These are phyloP conservation scores for Meloidogyne floridensis DNA, from an alignment of 1,140 invertebrate genomes.

Conservation along the genomic window DNA sequence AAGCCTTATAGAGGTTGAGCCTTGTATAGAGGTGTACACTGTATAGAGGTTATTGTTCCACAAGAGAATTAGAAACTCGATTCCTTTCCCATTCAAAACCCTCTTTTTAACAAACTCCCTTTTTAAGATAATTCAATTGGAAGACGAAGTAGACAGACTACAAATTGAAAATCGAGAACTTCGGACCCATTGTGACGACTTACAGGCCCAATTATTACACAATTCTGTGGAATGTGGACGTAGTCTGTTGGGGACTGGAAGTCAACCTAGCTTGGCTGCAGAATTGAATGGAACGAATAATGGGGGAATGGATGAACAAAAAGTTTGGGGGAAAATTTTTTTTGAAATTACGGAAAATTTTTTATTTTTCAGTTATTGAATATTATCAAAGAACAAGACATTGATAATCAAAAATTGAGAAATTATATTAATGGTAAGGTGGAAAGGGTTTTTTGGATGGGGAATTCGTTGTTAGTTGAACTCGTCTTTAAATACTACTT, in stretches of 20 bases:
- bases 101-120: background rate
- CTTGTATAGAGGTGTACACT: too few species aligned
- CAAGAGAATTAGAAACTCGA: too few species aligned
- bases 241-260: slow-evolving; percentile 41
- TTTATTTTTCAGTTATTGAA: slow-evolving; percentile 46
- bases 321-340: slow-evolving; percentile 13
- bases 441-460: too few species aligned
- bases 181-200: slow-evolving; percentile 34
- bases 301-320: slow-evolving; percentile 48
- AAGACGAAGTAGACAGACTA: slow-evolving; percentile 45
- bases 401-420: slow-evolving; percentile 49
- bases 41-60: too few species aligned
- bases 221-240: slow-evolving; percentile 50
- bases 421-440: slow-evolving; percentile 46
- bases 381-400: slow-evolving; percentile 49
- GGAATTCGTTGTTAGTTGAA: background rate
- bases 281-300: slow-evolving; percentile 40
- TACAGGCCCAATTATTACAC: slow-evolving; percentile 39
- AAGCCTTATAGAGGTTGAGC: too few species aligned
- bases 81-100: background rate
- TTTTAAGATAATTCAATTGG: slow-evolving; percentile 42
- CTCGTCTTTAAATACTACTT: background rate
- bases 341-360: background rate
- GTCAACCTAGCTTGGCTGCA: slow-evolving; percentile 47
- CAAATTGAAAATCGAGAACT: slow-evolving; percentile 42